phyloP scores from a whole-genome alignment of 2,797 vertebrate species.

The Molossus alvarezi region DNA sequence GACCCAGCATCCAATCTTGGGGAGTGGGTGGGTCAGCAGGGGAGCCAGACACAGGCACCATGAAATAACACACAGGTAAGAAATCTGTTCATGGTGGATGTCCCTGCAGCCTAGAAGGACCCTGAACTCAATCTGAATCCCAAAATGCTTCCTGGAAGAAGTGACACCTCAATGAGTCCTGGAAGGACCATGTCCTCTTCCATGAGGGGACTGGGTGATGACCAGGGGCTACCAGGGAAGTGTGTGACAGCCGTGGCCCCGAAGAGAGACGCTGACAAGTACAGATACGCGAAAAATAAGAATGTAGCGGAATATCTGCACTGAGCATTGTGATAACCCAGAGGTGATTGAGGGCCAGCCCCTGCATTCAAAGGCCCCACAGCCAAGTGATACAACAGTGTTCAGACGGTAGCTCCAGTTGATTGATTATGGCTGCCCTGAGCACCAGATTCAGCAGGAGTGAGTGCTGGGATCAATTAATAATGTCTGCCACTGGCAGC shows the following conservation, averaged over 20 bases:
- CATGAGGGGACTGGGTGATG: neutral
- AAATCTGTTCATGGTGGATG: neutral
- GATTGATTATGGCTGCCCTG: neutral
- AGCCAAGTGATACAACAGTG: neutral
- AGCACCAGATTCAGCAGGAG: neutral
- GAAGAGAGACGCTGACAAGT: neutral
- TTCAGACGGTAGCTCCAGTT: neutral
- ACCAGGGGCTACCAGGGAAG: neutral
- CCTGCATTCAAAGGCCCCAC: neutral
- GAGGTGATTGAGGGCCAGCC: neutral
- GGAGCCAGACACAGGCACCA: neutral
- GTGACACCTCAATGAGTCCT: neutral
- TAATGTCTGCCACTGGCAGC: conserved; percentile 4
- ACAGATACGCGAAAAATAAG: neutral
- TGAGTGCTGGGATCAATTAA: neutral
- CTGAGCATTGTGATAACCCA: neutral
- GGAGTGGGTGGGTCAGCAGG: neutral
- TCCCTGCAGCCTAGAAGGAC: neutral
- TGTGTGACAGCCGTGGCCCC: neutral
- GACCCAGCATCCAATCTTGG: neutral
- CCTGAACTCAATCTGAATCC: neutral
- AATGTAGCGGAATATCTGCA: neutral
- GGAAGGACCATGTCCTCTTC: neutral
- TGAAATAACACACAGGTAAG: too few species aligned
- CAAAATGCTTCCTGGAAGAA: neutral